A percentile compares a stretch with the other conserved stretches of the same genome.
These are phyloP conservation scores for Pyrrhia umbra DNA, from an alignment of 2,888 invertebrate genomes.

Conservation along the genomic window DNA sequence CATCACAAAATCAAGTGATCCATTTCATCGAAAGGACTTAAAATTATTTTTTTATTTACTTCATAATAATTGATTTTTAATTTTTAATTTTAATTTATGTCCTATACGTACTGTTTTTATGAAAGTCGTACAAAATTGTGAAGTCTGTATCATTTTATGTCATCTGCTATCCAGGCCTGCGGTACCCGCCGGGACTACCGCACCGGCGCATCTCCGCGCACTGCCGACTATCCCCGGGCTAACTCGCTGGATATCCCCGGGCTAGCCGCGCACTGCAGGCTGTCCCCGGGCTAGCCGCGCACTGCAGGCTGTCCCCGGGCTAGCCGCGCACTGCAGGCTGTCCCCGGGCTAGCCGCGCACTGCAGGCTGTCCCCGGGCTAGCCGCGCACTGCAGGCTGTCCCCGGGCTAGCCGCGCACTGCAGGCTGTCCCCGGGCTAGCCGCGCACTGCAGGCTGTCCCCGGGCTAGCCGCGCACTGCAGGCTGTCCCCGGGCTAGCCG, in stretches of 20 bases:
- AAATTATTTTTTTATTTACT: too few species aligned
- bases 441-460: background rate
- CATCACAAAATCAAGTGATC: too few species aligned
- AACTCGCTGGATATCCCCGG: too few species aligned
- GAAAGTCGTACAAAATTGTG: background rate
- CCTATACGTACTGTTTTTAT: too few species aligned
- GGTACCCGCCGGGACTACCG: constrained; percentile 50
- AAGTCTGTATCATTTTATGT: background rate
- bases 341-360: background rate
- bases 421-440: too few species aligned
- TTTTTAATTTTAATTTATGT: too few species aligned
- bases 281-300: background rate
- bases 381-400: background rate
- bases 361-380: background rate
- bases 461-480: background rate
- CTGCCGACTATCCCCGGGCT: constrained; percentile 30
- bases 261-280: too few species aligned
- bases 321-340: background rate
- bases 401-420: background rate
- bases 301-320: background rate
- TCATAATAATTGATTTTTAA: too few species aligned
- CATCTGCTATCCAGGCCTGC: constrained; percentile 32
- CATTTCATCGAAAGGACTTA: too few species aligned
- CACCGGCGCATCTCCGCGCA: constrained; percentile 36
- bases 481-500: background rate